Base-by-base conservation (phyloP, 1,140 invertebrate species). In the Bradysia coprophila region DNA sequence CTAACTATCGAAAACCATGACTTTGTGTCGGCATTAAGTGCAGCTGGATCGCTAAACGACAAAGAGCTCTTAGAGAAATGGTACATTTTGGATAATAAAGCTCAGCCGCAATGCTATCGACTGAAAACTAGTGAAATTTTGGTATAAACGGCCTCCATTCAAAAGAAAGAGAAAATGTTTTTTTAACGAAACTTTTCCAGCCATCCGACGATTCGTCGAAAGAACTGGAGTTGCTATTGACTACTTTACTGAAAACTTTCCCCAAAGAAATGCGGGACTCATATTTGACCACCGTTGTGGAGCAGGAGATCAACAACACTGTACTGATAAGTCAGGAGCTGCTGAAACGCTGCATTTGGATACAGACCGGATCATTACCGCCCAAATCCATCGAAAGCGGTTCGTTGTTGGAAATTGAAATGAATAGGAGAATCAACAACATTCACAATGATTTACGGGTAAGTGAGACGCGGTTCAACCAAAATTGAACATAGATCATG, bases 221-320 rank as follows among this genome's bases (percentile, higher is more conserved):
- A 48, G 68, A 63, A 47, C 63, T 61, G 49, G 78, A 78, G 48
- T 72, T 73, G 57, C 71, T 84, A 45, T 62, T 78, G 3, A 60
- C 63, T 22, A 66, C 81, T 2, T 65, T 89, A 16, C 64, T 78
- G 31, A 71, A 73, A 15, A 72, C 82, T 0, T 72, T 79, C 50
- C 73, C 78, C 13, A 69, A 75, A 50, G 78, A 80, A 54, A 68
- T 81, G 8, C 69, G 75, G 47, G 78, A 82, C 49, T 81, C 78
- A 8, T 87, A 86, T 60, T 67, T 84, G 40, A 78, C 75, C 11
- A 85, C 79, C 13, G 76, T 82, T 0, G 73, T 82, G 11, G 79
- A 84, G 63, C 83, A 78, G 67, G 78, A 81, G 58, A 76, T 84
- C 1, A 78, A 82, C 49, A 81, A 83, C 52, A 80, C 78, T 2